A percentile compares a stretch with the other conserved stretches of the same genome.
Conservation (phyloP, 2,113 vertebrate genomes). For the Nerophis lumbriciformis region DNA sequence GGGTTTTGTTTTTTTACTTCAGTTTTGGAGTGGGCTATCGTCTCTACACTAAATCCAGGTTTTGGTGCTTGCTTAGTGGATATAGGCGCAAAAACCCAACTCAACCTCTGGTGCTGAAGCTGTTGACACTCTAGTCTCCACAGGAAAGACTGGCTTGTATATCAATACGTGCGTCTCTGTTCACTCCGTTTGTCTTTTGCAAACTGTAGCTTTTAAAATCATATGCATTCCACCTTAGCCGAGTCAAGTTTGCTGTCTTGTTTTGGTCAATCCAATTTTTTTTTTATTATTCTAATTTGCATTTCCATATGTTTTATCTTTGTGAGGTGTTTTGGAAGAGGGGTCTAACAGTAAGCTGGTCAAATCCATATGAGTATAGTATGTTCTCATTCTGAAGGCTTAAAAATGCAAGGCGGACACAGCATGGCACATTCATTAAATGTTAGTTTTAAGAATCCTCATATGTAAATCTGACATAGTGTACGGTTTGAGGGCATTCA, state of each 20-base stretch:
- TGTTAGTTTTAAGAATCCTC: conserved; percentile 31
- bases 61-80: conserved; percentile 78
- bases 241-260: conserved; percentile 44
- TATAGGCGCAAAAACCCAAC: conserved; percentile 27
- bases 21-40: conserved; percentile 30
- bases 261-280: conserved; percentile 12
- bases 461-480: conserved; percentile 48
- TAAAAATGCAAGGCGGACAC: conserved; percentile 36
- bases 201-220: conserved; percentile 81
- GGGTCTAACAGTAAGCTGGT: conserved; percentile 39
- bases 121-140: conserved; percentile 82
- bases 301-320: conserved; percentile 21
- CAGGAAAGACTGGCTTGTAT: conserved; percentile 82
- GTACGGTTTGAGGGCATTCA: conserved; percentile 57
- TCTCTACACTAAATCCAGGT: conserved; percentile 43
- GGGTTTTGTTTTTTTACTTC: conserved; percentile 55
- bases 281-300: conserved; percentile 12
- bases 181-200: conserved; percentile 72
- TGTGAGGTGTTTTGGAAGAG: conserved; percentile 52
- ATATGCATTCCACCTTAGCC: conserved; percentile 88
- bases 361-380: conserved; percentile 11
- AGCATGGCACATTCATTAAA: conserved; percentile 35
- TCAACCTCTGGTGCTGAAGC: conserved; percentile 76
- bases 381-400: conserved; percentile 32
- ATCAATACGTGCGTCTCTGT: conserved; percentile 43